phyloP scores from a whole-genome alignment of 2,113 vertebrate species.

The Hucho hucho region DNA sequence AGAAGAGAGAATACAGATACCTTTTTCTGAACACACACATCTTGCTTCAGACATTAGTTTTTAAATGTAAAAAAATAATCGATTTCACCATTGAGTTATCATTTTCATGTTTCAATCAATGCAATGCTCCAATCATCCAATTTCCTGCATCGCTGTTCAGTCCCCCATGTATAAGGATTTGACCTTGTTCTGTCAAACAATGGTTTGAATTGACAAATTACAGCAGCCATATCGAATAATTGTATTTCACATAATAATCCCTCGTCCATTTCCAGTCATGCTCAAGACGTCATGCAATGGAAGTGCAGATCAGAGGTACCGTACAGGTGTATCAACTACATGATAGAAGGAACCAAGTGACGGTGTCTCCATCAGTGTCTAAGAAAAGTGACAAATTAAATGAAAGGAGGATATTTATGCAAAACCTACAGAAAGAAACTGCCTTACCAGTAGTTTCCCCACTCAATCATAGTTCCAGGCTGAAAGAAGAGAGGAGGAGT shows the following conservation, averaged over 20 bases:
- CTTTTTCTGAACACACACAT: too few relatives aligned
- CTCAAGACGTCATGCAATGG: conserved; percentile 38
- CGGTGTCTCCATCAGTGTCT: background rate
- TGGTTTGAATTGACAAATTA: background rate
- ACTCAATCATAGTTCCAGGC: conserved; percentile 99
- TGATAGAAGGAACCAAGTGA: too few relatives aligned
- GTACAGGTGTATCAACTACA: conserved; percentile 6
- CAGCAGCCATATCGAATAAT: background rate
- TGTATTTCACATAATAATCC: background rate
- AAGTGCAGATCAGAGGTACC: conserved; percentile 33
- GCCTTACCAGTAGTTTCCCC: conserved; percentile 97
- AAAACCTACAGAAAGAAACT: background rate
- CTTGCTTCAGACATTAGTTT: too few relatives aligned
- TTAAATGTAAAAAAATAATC: too few relatives aligned
- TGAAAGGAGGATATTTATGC: background rate
- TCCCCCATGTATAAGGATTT: background rate
- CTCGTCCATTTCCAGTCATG: conserved; percentile 22
- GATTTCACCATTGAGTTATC: too few relatives aligned
- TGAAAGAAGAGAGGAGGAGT: conserved; percentile 61
- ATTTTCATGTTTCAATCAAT: background rate
- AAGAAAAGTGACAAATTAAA: background rate
- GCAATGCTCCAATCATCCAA: background rate
- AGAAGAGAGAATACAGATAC: too few relatives aligned
- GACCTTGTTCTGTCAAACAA: background rate
- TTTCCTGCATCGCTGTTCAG: background rate